These are phyloP conservation scores for Calephelis perditalis DNA, from an alignment of 2,888 invertebrate species.

Conservation along the genomic window DNA sequence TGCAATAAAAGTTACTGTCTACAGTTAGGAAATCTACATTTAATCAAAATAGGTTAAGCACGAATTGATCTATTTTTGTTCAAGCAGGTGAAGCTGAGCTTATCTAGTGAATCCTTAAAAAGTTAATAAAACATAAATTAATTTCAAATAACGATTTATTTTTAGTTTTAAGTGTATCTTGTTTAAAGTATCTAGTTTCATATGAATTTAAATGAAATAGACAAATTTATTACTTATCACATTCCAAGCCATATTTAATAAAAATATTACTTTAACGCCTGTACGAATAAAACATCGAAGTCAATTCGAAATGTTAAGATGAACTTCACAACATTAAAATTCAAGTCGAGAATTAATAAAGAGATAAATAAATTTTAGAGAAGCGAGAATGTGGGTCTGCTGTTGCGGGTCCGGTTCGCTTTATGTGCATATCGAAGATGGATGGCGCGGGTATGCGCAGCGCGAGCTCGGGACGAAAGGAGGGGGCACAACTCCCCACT, in stretches of 20 bases:
- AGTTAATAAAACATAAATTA: too few relatives aligned
- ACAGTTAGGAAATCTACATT: too few relatives aligned
- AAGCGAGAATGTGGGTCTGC: conserved; percentile 73
- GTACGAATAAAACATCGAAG: conserved; percentile 26
- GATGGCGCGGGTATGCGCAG: conserved; percentile 60
- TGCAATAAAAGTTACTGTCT: too few relatives aligned
- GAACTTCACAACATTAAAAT: conserved; percentile 56
- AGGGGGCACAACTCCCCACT: conserved; percentile 39
- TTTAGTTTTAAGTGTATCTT: too few relatives aligned
- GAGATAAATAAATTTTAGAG: conserved; percentile 77
- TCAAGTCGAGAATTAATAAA: conserved; percentile 74
- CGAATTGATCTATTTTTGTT: too few relatives aligned
- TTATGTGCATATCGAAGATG: conserved; percentile 77
- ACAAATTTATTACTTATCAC: not conserved
- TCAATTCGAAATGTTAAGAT: conserved; percentile 30
- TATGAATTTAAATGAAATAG: not conserved
- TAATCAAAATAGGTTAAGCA: too few relatives aligned
- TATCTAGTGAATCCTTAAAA: too few relatives aligned
- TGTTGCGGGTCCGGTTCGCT: conserved; percentile 72
- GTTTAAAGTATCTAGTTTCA: not conserved
- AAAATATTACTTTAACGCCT: conserved; percentile 12
- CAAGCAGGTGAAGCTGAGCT: too few relatives aligned
- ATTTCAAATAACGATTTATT: too few relatives aligned
- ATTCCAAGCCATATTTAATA: not conserved
- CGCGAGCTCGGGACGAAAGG: conserved; percentile 35